Base-by-base conservation (phyloP, 2,888 invertebrate genomes). In the Cantharis rufa region DNA sequence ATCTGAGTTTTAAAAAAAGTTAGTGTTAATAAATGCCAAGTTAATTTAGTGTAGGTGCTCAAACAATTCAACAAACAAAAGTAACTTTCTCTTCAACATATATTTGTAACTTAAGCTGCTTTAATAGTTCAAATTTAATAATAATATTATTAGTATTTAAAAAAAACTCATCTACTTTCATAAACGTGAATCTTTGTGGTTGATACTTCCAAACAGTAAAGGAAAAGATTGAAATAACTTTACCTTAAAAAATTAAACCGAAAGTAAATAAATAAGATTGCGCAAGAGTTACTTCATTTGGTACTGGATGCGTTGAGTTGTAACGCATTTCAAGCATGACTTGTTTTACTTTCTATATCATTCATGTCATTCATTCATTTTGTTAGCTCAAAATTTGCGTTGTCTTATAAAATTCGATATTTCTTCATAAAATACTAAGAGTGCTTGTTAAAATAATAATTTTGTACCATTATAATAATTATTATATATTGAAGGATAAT, bases 271-370 rank as follows among this genome's bases (percentile, higher is more conserved):
- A 81, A 80, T 81, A 78, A 80, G 74, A 83, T 86, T 86, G 84
- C 82, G 84, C 85, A 85, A 85, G 80, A 80, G 81, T 86, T 86
- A 86, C 85, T 85, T 84, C 85, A 86, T 84, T 83, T 80, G 80
- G 81, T 82, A 82, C 83, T 81, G 78, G 83, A 84, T 85, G 84
- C 81, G 84, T 83, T 81, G 82, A 81, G 84, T 82, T 84, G 83
- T 83, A 84, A 83, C 83, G 83, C 85, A 83, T 84, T 82, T 79
- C 78, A 81, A 83, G 82, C 81, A 81, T 81, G 81, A 32, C 48
- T 62, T 61, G 69, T 48, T 74, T 74, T 64, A 70, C 74, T 74
- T 74, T 74, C 74, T 74, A 62, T 62, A 70, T 74, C 73, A 69
- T 73, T 73, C 68, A 48, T 48, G 48, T 48, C 48, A 73, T 32